Evolutionary conservation across 1,140 invertebrate species (phyloP).

Genomic region (Heliconius himera): DNA sequence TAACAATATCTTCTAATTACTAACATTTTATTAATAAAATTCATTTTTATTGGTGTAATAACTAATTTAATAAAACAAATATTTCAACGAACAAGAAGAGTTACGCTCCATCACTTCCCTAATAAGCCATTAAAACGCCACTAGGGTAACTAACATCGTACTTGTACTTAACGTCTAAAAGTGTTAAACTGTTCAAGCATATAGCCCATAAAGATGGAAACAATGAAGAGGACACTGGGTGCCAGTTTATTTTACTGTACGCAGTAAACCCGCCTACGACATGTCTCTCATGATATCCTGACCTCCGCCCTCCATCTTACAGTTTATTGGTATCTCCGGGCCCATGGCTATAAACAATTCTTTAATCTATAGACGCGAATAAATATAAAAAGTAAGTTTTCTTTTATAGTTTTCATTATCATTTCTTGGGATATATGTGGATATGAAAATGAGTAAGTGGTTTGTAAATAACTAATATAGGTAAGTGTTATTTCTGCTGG

Average conservation of each 20-base stretch:
- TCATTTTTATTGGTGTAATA: background rate
- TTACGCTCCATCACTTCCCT: background rate
- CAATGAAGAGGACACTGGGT: slow-evolving; percentile 65
- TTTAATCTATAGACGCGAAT: slow-evolving; percentile 25
- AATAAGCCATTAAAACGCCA: slow-evolving; percentile 7
- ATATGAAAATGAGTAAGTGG: background rate
- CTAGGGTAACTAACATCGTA: slow-evolving; percentile 8
- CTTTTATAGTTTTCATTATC: background rate
- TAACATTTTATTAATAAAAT: too few species aligned
- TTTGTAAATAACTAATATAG: background rate
- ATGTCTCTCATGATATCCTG: slow-evolving; percentile 69
- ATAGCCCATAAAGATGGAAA: slow-evolving; percentile 67
- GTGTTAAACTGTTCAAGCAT: slow-evolving; percentile 64
- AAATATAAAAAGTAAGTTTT: slow-evolving; percentile 9
- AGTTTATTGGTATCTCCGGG: slow-evolving; percentile 38
- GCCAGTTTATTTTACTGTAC: slow-evolving; percentile 66
- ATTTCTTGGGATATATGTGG: background rate
- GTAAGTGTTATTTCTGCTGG: too few species aligned
- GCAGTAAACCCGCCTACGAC: slow-evolving; percentile 74
- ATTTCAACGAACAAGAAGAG: background rate
- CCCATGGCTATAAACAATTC: slow-evolving; percentile 33
- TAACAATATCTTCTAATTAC: too few species aligned
- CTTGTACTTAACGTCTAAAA: slow-evolving; percentile 52
- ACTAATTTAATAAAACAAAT: background rate
- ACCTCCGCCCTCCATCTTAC: slow-evolving; percentile 66